These are phyloP conservation scores for Thalassarche chlororhynchos DNA, from an alignment of 2,113 vertebrate genomes.

Conservation along the genomic window DNA sequence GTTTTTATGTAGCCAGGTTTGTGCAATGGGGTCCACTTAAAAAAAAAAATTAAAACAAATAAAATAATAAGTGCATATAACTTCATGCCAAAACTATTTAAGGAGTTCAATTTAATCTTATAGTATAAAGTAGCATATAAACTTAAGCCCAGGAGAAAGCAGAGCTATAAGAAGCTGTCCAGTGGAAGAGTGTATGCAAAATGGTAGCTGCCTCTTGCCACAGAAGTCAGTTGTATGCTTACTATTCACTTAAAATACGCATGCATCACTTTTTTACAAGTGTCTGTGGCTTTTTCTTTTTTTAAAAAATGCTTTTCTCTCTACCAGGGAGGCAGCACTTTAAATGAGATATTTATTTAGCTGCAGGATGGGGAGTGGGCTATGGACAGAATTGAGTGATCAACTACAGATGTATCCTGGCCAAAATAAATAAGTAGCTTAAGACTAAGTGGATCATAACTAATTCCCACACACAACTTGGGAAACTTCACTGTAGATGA, in stretches of 20 bases:
- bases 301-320: background rate
- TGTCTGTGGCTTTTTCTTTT: too few relatives aligned
- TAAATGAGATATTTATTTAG: background rate
- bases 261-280: rapidly evolving
- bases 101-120: background rate
- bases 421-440: background rate
- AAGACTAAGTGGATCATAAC: background rate
- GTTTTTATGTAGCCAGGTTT: background rate
- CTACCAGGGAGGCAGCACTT: background rate
- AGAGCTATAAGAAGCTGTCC: background rate
- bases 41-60: background rate
- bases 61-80: background rate
- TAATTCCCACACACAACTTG: background rate
- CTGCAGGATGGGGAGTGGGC: background rate
- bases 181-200: background rate
- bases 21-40: rapidly evolving
- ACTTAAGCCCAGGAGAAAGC: background rate
- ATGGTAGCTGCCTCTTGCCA: background rate
- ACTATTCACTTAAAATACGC: background rate
- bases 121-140: background rate
- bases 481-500: background rate
- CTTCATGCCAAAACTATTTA: background rate
- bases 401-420: background rate
- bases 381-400: background rate
- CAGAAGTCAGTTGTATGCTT: background rate